These are phyloP conservation scores for Clarias platycephalus DNA, from an alignment of 2,797 vertebrate species.

Conservation along the genomic window DNA sequence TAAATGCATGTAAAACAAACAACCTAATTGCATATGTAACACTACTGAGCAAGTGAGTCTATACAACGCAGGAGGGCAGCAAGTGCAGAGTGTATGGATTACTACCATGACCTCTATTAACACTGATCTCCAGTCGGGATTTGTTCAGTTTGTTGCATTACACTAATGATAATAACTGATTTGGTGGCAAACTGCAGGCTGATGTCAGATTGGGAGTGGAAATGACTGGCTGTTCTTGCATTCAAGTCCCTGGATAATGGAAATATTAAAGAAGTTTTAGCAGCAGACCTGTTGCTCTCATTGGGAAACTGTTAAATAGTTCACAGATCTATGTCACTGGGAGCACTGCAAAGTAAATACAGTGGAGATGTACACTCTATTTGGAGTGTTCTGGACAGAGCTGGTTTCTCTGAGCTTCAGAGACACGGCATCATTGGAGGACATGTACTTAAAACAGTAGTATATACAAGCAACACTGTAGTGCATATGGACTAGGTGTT, in stretches of 20 bases:
- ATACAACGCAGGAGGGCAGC: slow-evolving; percentile 42
- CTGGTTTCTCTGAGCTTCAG: background rate
- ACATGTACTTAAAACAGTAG: background rate
- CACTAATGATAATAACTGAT: slow-evolving; percentile 9
- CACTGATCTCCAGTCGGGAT: slow-evolving; percentile 23
- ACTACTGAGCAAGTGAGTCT: slow-evolving; percentile 76
- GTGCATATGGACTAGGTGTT: slow-evolving; percentile 9
- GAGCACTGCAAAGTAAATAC: slow-evolving; percentile 17
- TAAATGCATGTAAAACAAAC: slow-evolving; percentile 93
- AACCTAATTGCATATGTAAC: slow-evolving; percentile 86
- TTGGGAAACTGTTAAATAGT: slow-evolving; percentile 28
- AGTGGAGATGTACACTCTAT: slow-evolving; percentile 12
- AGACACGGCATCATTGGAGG: background rate
- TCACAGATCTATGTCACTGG: slow-evolving; percentile 27
- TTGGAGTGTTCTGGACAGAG: background rate
- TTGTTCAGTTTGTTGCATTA: slow-evolving; percentile 13
- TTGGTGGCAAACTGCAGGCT: background rate
- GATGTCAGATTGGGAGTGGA: background rate
- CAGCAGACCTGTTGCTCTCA: slow-evolving; percentile 32
- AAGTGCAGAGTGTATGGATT: slow-evolving; percentile 36
- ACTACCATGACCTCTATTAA: slow-evolving; percentile 36
- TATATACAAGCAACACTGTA: background rate
- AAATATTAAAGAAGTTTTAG: background rate
- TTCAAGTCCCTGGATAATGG: background rate
- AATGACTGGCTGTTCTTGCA: background rate